Conservation (phyloP, 2,888 invertebrate species). For the Chromoteleia sp. region DNA sequence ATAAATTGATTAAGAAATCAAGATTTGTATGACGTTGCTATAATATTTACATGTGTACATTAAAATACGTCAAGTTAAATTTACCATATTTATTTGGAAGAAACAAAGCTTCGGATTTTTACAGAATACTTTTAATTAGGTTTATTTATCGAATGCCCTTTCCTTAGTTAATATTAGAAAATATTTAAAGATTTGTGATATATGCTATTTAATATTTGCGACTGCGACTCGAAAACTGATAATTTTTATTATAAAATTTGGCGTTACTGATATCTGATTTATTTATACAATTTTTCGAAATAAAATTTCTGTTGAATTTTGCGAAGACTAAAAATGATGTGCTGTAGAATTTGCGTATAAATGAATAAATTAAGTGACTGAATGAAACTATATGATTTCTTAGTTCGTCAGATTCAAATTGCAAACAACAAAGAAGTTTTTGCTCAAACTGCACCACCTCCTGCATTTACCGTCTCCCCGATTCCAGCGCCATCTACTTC, state of each 20-base stretch:
- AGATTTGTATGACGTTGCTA: conserved; percentile 28
- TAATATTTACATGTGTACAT: conserved; percentile 6
- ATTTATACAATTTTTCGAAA: neutral
- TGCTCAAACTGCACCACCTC: conserved; percentile 35
- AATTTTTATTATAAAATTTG: neutral
- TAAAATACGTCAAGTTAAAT: neutral
- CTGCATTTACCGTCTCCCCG: conserved; percentile 20
- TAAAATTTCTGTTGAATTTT: neutral
- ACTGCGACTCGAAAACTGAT: conserved; percentile 37
- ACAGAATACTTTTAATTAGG: conserved; percentile 7
- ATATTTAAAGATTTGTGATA: conserved; percentile 29
- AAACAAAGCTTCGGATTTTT: neutral
- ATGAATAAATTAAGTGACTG: conserved; percentile 36
- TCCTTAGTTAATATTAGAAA: conserved; percentile 27
- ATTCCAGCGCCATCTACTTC: conserved; percentile 53
- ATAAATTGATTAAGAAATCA: conserved; percentile 18
- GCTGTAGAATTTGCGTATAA: conserved; percentile 42
- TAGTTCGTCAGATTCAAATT: conserved; percentile 39
- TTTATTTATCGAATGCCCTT: conserved; percentile 11
- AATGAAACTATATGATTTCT: conserved; percentile 20
- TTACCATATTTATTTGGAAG: neutral
- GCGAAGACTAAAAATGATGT: conserved; percentile 14
- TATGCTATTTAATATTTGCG: conserved; percentile 2
- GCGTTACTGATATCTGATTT: conserved; percentile 4
- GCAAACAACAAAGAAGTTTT: conserved; percentile 28